Evolutionary conservation across 2,888 invertebrate species (phyloP).

Genomic region (Heliconius ismenius): DNA sequence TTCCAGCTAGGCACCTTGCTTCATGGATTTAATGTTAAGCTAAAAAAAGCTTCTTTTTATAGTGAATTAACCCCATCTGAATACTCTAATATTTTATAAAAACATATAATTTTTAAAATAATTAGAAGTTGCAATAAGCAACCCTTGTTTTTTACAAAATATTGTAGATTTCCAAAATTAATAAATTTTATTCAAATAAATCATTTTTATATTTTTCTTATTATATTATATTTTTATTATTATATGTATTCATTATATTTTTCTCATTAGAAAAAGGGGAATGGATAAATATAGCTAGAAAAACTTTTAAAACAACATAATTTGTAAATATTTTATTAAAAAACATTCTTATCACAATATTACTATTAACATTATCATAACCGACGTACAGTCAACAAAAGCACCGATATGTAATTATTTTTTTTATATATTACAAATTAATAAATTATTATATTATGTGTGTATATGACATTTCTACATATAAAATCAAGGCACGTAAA

Average conservation of each 20-base stretch:
- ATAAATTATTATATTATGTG: conserved; percentile 22
- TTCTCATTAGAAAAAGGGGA: too few species aligned
- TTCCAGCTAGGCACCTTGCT: too few species aligned
- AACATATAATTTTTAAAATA: too few species aligned
- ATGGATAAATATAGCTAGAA: background rate
- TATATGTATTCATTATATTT: too few species aligned
- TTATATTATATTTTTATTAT: too few species aligned
- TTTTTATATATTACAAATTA: conserved; percentile 34
- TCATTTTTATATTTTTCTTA: too few species aligned
- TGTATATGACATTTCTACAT: conserved; percentile 22
- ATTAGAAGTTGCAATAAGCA: too few species aligned
- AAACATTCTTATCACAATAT: conserved; percentile 66
- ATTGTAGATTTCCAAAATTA: too few species aligned
- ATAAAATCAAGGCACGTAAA: conserved; percentile 40
- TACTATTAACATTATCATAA: conserved; percentile 39
- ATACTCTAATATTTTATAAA: too few species aligned
- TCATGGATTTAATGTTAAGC: background rate
- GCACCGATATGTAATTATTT: conserved; percentile 66
- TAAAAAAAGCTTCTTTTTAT: background rate
- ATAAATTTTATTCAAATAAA: too few species aligned
- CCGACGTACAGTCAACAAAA: conserved; percentile 69
- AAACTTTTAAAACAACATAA: conserved; percentile 11
- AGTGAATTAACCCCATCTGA: too few species aligned
- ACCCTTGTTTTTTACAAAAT: too few species aligned
- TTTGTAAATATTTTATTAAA: conserved; percentile 49